Percentiles rank a stretch among this genome's conserved stretches.
phyloP scores from a whole-genome alignment of 2,888 invertebrate species.

The Eupithecia abbreviata region DNA sequence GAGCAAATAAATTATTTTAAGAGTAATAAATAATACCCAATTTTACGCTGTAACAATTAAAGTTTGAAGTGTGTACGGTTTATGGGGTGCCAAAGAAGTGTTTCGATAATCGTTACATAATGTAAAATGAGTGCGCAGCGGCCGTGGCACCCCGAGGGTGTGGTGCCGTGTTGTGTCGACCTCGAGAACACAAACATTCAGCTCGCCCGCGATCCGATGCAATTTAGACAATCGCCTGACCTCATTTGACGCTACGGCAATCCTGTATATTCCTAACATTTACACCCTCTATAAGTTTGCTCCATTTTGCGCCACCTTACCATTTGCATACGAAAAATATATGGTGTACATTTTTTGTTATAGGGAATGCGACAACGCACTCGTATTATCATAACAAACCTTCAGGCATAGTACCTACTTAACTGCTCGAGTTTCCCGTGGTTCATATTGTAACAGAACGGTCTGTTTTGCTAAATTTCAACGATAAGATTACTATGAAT shows the following conservation, averaged over 20 bases:
- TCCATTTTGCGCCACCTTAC: background rate
- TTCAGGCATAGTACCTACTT: background rate
- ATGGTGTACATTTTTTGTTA: background rate
- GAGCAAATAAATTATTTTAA: background rate
- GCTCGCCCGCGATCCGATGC: constrained; percentile 23
- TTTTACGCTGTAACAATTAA: background rate
- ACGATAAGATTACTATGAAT: background rate
- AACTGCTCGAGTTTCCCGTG: background rate
- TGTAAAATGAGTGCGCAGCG: constrained; percentile 57
- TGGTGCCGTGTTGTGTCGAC: constrained; percentile 14
- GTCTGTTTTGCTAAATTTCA: background rate
- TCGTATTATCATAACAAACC: background rate
- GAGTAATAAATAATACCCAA: background rate
- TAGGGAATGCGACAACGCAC: background rate
- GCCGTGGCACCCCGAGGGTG: constrained; percentile 27
- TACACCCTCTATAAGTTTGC: background rate
- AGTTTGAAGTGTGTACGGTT: background rate
- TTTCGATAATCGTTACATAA: constrained; percentile 52
- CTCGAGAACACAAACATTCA: constrained; percentile 16
- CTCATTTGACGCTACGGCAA: constrained; percentile 15
- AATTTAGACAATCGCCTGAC: constrained; percentile 24
- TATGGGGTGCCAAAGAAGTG: constrained; percentile 3
- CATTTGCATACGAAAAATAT: background rate
- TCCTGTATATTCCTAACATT: background rate
- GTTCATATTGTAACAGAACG: background rate